Base-by-base conservation (phyloP, 2,797 vertebrate species). In the Triplophysa yarkandensis region DNA sequence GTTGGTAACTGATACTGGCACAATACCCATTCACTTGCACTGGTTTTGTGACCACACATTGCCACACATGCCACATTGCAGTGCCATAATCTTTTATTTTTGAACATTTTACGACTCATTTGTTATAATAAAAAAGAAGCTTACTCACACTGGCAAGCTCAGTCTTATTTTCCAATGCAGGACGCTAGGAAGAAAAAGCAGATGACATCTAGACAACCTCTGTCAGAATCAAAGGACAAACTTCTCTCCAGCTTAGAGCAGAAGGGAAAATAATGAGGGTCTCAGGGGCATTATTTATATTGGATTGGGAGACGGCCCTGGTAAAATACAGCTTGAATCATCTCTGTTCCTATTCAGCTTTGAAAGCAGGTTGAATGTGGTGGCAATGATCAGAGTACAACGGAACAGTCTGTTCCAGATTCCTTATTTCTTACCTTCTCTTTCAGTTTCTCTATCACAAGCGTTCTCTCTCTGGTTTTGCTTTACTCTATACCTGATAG, bases 281-380 rank as follows among this genome's bases (percentile, higher is more conserved):
- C 77, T 69, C 48, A 43, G 55, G 67, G 77, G 77, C 58, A 57
- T 69, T 70, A 79, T 77, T 77, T 66, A 66, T 73, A 69, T 57
- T 48, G 60, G 72, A 81, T 78, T 64, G 69, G 74, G 74, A 74
- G 58, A 52, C 21, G 23, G 68, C 28, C 68, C 43, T 28, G 23
- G 68, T 64, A 63, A 58, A 68, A 72, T 19, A 39, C 46, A 14
- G 69, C 67, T 68, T 68, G 55, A 78, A 64, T 65, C 48, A 41
- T 60, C 36, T 55, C 73, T 28, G 48, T 78, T 79, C 71, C 55
- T 52, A 55, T 61, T 75, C 67, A 58, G 67, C 69, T 63, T 60
- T 34, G 54, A 71, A 81, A 69, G 68, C 67, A 32, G 73, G 68
- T 68, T 65, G 76, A 28, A 62, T 65, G 58, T 73, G 65, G 63